Percentiles rank a stretch among this genome's conserved stretches.
Conservation (phyloP, 2,888 invertebrate species). For the Phalangium opilio region DNA sequence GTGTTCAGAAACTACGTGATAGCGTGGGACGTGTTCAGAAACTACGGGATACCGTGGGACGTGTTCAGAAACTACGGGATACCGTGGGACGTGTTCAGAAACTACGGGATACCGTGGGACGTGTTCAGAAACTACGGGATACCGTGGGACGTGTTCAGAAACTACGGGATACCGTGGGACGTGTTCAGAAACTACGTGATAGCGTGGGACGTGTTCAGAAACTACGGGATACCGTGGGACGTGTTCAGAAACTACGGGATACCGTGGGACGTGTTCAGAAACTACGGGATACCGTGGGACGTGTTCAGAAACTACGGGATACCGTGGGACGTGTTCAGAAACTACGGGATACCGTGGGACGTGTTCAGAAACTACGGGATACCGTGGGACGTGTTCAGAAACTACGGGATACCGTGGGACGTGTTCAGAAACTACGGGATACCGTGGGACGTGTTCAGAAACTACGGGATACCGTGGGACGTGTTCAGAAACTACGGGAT, state of each 20-base stretch:
- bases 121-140: neutral
- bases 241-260: neutral
- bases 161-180: too few relatives aligned
- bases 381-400: neutral
- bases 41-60: too few relatives aligned
- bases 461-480: too few relatives aligned
- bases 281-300: too few relatives aligned
- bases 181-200: too few relatives aligned
- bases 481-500: neutral
- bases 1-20: too few relatives aligned
- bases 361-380: neutral
- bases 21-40: too few relatives aligned
- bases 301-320: neutral
- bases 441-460: neutral
- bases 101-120: too few relatives aligned
- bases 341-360: too few relatives aligned
- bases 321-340: neutral
- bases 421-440: neutral
- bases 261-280: neutral
- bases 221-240: too few relatives aligned
- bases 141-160: neutral
- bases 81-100: neutral
- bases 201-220: too few relatives aligned
- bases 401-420: too few relatives aligned
- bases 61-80: neutral